Evolutionary conservation across 2,113 vertebrate species (phyloP).

Genomic region (Phaetusa simplex): DNA sequence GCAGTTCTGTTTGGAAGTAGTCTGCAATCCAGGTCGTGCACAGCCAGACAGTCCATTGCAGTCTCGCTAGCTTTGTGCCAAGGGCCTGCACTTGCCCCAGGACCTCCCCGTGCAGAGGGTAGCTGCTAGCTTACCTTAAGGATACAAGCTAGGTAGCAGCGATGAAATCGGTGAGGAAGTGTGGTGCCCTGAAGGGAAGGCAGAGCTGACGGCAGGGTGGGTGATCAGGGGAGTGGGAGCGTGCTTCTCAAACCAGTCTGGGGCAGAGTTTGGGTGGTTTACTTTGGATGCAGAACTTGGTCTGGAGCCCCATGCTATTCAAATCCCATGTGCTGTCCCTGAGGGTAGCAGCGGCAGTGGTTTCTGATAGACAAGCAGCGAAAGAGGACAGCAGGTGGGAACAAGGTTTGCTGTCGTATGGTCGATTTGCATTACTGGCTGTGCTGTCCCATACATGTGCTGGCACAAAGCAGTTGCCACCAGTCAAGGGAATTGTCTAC

Average conservation of each 20-base stretch:
- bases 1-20: not conserved
- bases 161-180: not conserved
- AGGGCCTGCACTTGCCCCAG: not conserved
- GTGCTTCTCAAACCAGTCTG: not conserved
- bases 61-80: not conserved
- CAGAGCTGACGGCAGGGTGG: not conserved
- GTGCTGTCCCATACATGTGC: not conserved
- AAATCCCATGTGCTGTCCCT: not conserved
- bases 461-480: not conserved
- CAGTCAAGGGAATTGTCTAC: not conserved
- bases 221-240: not conserved
- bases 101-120: not conserved
- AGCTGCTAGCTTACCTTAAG: not conserved
- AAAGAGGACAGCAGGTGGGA: not conserved
- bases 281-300: not conserved
- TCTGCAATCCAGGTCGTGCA: accelerated
- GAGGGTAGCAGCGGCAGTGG: not conserved
- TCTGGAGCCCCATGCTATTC: not conserved
- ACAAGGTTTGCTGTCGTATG: accelerated
- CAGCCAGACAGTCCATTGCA: not conserved
- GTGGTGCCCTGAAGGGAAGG: not conserved
- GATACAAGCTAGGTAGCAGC: not conserved
- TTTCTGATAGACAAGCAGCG: not conserved
- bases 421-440: not conserved
- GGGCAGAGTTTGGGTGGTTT: not conserved